phyloP scores from a whole-genome alignment of 2,113 vertebrate species.

The Atractosteus spatula region DNA sequence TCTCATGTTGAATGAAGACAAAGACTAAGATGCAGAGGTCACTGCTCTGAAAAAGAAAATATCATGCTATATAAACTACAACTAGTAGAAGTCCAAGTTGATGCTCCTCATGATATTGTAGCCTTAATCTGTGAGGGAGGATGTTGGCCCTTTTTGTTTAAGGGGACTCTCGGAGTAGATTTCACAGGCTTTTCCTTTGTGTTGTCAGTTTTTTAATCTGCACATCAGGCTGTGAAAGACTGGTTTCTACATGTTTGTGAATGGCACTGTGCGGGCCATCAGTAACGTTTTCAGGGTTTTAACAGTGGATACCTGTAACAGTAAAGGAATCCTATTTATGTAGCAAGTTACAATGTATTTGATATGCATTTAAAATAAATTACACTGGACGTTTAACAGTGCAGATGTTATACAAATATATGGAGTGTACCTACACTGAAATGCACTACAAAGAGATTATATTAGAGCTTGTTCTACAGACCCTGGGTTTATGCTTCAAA shows the following conservation, averaged over 20 bases:
- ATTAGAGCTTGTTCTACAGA: slow-evolving; percentile 18
- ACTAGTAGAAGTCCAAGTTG: background rate
- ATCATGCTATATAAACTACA: background rate
- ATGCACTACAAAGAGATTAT: slow-evolving; percentile 14
- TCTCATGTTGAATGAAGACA: background rate
- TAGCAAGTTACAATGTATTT: slow-evolving; percentile 20
- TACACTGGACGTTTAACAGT: slow-evolving; percentile 60
- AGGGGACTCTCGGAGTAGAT: background rate
- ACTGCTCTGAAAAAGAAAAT: background rate
- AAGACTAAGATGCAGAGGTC: slow-evolving; percentile 9
- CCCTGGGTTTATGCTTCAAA: slow-evolving; percentile 14
- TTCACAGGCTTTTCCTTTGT: background rate
- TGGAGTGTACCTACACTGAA: slow-evolving; percentile 8
- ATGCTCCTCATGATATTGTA: background rate
- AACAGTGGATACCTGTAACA: slow-evolving; percentile 28
- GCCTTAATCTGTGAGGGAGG: background rate
- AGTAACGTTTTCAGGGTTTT: slow-evolving; percentile 26
- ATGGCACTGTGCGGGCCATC: background rate
- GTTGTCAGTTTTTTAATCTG: background rate
- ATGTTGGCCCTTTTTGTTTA: background rate
- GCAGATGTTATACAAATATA: slow-evolving; percentile 37
- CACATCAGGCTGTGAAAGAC: background rate
- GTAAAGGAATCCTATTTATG: slow-evolving; percentile 10
- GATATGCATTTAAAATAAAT: slow-evolving; percentile 34
- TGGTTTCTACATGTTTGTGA: background rate